phyloP scores from a whole-genome alignment of 1,140 invertebrate genomes.

The Brachionus sp. region DNA sequence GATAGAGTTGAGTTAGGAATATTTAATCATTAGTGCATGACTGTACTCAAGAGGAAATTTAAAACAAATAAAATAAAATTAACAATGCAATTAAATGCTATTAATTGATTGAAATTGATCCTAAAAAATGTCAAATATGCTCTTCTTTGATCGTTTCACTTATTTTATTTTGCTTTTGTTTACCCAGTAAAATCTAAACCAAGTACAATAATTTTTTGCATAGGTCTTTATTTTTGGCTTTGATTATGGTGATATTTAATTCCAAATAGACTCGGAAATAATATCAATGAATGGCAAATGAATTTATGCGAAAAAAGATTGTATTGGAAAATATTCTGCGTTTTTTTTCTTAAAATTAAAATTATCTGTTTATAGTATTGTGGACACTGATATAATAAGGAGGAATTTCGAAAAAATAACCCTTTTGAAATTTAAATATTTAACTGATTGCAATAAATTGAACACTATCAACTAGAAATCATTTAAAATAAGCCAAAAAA shows the following conservation, averaged over 20 bases:
- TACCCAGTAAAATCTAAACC: not conserved
- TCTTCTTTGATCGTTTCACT: not conserved
- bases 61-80: not conserved
- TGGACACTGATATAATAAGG: not conserved
- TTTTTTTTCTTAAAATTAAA: not conserved
- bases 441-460: not conserved
- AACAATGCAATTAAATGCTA: not conserved
- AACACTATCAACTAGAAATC: not conserved
- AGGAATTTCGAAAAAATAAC: not conserved
- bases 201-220: not conserved
- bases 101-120: not conserved
- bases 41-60: not conserved
- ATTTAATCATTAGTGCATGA: not conserved
- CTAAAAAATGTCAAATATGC: not conserved
- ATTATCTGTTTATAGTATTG: not conserved
- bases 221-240: not conserved
- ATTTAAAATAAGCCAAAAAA: not conserved
- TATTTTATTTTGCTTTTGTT: not conserved
- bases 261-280: not conserved
- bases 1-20: not conserved
- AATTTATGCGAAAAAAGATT: not conserved
- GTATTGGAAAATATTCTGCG: not conserved
- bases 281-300: not conserved
- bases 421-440: not conserved
- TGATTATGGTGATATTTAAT: not conserved